These are phyloP conservation scores for Scaptodrosophila lebanonensis DNA, from an alignment of 1,140 invertebrate genomes.

Conservation along the genomic window DNA sequence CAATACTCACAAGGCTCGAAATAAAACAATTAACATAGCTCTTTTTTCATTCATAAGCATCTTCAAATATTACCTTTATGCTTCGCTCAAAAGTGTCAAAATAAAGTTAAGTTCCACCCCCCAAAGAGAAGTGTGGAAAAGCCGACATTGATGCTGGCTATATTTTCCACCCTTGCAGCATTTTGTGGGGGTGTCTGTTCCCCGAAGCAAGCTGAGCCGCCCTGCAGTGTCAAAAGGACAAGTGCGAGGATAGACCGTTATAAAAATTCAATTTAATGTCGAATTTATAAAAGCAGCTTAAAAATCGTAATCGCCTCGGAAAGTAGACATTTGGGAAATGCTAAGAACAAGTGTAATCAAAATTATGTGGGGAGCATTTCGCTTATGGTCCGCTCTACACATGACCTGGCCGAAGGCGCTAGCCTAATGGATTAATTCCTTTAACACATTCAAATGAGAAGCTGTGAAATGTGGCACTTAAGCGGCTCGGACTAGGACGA, in stretches of 20 bases:
- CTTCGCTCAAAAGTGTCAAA: too few relatives aligned
- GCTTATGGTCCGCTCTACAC: slow-evolving; percentile 11
- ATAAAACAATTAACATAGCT: too few relatives aligned
- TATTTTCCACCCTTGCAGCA: too few relatives aligned
- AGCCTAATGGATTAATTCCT: slow-evolving; percentile 59
- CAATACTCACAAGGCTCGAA: too few relatives aligned
- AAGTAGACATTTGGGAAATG: slow-evolving; percentile 74
- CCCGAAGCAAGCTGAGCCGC: background rate
- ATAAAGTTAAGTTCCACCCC: too few relatives aligned
- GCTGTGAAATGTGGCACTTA: too few relatives aligned
- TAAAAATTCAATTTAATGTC: slow-evolving; percentile 76
- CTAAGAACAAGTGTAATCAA: slow-evolving; percentile 55
- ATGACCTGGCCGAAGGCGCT: slow-evolving; percentile 52
- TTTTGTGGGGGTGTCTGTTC: too few relatives aligned
- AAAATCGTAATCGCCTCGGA: slow-evolving; percentile 63
- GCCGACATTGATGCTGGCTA: too few relatives aligned
- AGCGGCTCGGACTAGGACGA: too few relatives aligned
- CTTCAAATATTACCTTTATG: too few relatives aligned
- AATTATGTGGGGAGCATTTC: slow-evolving; percentile 32
- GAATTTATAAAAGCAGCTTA: slow-evolving; percentile 76
- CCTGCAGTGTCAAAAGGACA: slow-evolving; percentile 59
- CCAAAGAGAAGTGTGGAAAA: too few relatives aligned
- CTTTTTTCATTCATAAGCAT: too few relatives aligned
- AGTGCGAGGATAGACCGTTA: slow-evolving; percentile 54
- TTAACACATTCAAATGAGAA: slow-evolving; percentile 56